Base-by-base conservation (phyloP, 2,888 invertebrate genomes). In the Elmis aenea region DNA sequence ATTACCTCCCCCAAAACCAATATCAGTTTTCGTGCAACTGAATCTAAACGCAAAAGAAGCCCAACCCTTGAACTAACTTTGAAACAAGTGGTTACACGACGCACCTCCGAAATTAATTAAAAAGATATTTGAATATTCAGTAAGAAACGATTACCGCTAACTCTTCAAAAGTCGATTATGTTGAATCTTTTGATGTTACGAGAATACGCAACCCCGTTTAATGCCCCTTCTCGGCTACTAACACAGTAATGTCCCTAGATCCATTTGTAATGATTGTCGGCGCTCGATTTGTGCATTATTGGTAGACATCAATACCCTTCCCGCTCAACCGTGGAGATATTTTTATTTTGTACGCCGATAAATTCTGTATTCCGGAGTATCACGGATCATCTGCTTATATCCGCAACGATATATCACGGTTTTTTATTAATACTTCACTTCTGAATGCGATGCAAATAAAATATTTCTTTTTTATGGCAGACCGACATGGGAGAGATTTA, bases 351-450 rank as follows among this genome's bases (percentile, higher is more conserved):
- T 42, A 29, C 46, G 41, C 41, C 47, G 35, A 51, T 51, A 50
- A 51, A 51, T 52, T 48, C 38, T 31, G 34, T 41, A 44, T 47
- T 51, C 46, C 47, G 48, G 43, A 45, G 45, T 51, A 51, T 48
- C 48, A 45, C 42, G 47, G 49, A 49, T 52, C 47, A 49, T 49
- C 50, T 49, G 44, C 47, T 47, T 52, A 48, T 48, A 51, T 48
- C 45, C 45, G 29, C 24, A 42, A 37, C 36, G 36, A 18, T 45
- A 47, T 40, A 47, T 47, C 45, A 45, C 30, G 33, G 35, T 20
- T 42, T 47, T 45, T 47, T 47, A 45, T 47, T 45, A 45, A 45
- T 47, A 47, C 31, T 26, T 45, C 39, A 48, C 37, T 41, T 41
- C 22, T 41, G 36, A 44, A 41, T 40, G 26, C 30, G 26, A 12